Evolutionary conservation across 2,888 invertebrate genomes (phyloP).

Genomic region (Andrena hattorfiana): DNA sequence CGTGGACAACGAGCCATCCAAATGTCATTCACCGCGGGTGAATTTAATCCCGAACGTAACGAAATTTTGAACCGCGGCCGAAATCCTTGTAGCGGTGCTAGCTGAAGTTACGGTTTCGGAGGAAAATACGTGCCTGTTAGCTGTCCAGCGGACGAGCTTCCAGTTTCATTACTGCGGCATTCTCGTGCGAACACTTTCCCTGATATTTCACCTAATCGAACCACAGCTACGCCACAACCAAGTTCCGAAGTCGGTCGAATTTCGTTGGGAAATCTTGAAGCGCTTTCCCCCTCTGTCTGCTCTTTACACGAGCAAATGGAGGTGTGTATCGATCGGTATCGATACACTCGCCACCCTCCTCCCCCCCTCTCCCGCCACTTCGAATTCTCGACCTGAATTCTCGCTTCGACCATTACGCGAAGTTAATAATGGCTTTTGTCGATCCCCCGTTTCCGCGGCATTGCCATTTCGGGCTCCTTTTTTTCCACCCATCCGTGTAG

Average conservation of each 20-base stretch:
- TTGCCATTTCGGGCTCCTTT: conserved; percentile 41
- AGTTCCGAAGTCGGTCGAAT: conserved; percentile 33
- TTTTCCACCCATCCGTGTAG: conserved; percentile 41
- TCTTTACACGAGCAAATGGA: not conserved
- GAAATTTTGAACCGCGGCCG: conserved; percentile 2
- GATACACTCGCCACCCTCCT: conserved; percentile 16
- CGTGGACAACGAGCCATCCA: not conserved
- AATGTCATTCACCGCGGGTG: not conserved
- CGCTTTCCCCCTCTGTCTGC: not conserved
- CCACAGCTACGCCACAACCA: not conserved
- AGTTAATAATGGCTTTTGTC: conserved; percentile 72
- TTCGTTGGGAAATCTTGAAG: conserved; percentile 31
- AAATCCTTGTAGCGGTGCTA: not conserved
- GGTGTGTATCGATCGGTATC: conserved; percentile 33
- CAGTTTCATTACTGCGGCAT: not conserved
- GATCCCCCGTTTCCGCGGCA: conserved; percentile 63
- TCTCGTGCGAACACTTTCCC: conserved; percentile 11
- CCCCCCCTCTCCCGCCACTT: not conserved
- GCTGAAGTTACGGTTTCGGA: not conserved
- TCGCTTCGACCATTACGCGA: conserved; percentile 66
- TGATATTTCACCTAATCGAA: conserved; percentile 43
- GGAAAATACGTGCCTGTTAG: conserved; percentile 15
- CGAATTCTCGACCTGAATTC: conserved; percentile 53
- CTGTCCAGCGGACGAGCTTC: not conserved
- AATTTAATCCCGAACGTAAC: conserved; percentile 20